Conservation (phyloP, 2,113 vertebrate species). For the Microtus oregoni region DNA sequence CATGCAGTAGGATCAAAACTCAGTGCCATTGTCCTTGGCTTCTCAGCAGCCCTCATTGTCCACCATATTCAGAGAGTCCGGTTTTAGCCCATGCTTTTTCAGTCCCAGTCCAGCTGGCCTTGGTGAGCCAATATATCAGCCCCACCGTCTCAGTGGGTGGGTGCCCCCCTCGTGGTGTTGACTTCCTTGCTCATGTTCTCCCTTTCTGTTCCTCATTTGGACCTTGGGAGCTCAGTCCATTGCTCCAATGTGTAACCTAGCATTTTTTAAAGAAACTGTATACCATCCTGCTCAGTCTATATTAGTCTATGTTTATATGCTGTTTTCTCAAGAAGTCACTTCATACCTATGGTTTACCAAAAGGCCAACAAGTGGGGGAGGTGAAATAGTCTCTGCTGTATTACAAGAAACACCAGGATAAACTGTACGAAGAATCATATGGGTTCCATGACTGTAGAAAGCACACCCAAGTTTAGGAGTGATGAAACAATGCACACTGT, state of each 20-base stretch:
- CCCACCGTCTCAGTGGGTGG: no score
- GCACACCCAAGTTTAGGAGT: constrained; percentile 41
- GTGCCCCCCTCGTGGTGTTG: no score
- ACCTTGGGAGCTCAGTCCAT: no score
- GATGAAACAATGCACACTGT: constrained; percentile 36
- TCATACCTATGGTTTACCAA: constrained; percentile 74
- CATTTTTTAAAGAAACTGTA: constrained; percentile 35
- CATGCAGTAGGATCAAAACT: no score
- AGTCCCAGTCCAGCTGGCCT: no score
- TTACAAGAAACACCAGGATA: constrained; percentile 66
- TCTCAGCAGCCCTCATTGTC: no score
- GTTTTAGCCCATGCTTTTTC: no score
- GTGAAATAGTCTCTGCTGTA: constrained; percentile 78
- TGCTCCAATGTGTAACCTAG: constrained; percentile 76
- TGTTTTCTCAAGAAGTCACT: constrained; percentile 73
- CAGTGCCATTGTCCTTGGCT: no score
- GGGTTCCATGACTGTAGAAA: background rate
- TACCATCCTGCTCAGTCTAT: constrained; percentile 76
- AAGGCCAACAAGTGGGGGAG: constrained; percentile 78
- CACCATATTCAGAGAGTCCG: no score
- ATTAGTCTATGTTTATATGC: constrained; percentile 64
- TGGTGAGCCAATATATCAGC: no score
- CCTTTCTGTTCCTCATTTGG: no score
- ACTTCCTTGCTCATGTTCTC: no score
- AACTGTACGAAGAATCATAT: background rate